Base-by-base conservation (phyloP, 2,888 invertebrate species). In the Hypercompe scribonia region DNA sequence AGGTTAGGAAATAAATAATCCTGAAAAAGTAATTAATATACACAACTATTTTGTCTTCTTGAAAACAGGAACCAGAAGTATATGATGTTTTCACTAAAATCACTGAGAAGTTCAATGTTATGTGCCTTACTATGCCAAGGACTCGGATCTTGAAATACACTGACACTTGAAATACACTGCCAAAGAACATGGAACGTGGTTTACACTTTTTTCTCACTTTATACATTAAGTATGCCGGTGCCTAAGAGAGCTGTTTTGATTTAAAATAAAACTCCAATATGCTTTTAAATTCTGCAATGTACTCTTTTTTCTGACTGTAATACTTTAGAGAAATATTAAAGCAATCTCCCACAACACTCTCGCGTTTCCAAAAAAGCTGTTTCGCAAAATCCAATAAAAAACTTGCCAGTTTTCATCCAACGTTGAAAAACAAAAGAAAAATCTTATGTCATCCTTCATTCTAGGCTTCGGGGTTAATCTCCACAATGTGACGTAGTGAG, bases 401-500 rank as follows among this genome's bases (percentile, higher is more conserved):
- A 33, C 46, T 71, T 73, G 58, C 64, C 61, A 42, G 54, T 65
- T 72, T 78, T 46, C 3, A 65, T 54, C 34, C 36, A 33, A 61
- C 46, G 63, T 11, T 50, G 54, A 68, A 70, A 73, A 76, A 74
- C 63, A 64, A 73, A 67, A 65, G 69, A 77, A 74, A 78, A 76
- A 74, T 70, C 73, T 74, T 73, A 72, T 78, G 72, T 81, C 82
- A 82, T 81, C 78, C 58, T 75, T 80, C 72, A 80, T 81, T 83
- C 72, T 46, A 68, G 34, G 50, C 50, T 68, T 68, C 70, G 72
- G 77, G 66, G 77, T 83, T 81, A 83, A 83, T 83, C 83, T 80
- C 80, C 69, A 8, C 81, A 83, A 83, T 76, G 81, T 81, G 77
- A 81, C 78, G 68, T 77, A 73, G 78, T 81, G 80, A 83, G 83